Evolutionary conservation across 2,888 invertebrate genomes (phyloP).

Genomic region (Apotomis turbidana): DNA sequence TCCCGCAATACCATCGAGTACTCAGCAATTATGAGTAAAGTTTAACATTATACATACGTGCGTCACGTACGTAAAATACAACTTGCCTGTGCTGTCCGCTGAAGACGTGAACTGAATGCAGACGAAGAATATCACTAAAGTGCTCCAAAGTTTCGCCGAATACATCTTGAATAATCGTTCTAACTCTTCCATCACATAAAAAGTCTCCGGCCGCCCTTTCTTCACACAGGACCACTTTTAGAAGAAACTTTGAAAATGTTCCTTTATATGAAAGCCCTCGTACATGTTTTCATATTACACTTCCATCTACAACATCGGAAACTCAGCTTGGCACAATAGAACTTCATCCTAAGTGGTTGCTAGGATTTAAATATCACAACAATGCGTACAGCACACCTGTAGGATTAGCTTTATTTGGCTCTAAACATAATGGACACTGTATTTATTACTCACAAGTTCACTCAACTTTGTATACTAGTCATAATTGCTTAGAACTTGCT

Average conservation of each 20-base stretch:
- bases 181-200: slow-evolving; percentile 75
- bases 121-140: slow-evolving; percentile 56
- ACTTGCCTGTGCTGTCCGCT: slow-evolving; percentile 69
- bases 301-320: slow-evolving; percentile 39
- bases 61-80: not conserved
- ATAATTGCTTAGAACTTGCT: slow-evolving; percentile 42
- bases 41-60: slow-evolving; percentile 2
- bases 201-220: slow-evolving; percentile 21
- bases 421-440: slow-evolving; percentile 55
- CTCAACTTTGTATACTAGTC: slow-evolving; percentile 71
- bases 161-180: slow-evolving; percentile 76
- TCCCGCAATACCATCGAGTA: not conserved
- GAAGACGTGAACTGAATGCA: slow-evolving; percentile 55
- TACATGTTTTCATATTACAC: slow-evolving; percentile 35
- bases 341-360: slow-evolving; percentile 67
- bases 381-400: slow-evolving; percentile 71
- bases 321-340: slow-evolving; percentile 44
- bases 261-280: slow-evolving; percentile 15
- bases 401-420: slow-evolving; percentile 68
- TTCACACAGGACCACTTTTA: slow-evolving; percentile 13
- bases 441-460: slow-evolving; percentile 71
- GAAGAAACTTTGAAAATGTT: slow-evolving; percentile 14
- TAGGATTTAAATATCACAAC: slow-evolving; percentile 78
- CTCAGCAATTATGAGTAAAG: not conserved
- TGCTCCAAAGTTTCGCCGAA: slow-evolving; percentile 58